A percentile compares a stretch with the other conserved stretches of the same genome.
These are phyloP conservation scores for Chrysaora quinquecirrha DNA, from an alignment of 30 jellyfish, hydroid and myxozoan genomes.

Conservation along the genomic window DNA sequence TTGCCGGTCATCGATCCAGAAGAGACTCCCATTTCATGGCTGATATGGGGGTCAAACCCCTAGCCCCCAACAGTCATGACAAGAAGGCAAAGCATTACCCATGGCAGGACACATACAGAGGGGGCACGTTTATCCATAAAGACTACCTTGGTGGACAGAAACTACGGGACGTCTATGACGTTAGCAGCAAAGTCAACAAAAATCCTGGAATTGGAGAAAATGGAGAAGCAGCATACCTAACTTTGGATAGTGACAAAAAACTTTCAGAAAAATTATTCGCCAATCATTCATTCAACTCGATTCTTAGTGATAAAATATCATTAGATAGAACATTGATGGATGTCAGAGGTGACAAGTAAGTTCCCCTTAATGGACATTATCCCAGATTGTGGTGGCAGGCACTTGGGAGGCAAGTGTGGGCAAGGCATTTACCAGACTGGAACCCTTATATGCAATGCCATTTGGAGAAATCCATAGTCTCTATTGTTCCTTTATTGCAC, in stretches of 20 bases:
- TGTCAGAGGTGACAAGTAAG: constrained; percentile 94
- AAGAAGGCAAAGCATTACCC: constrained; percentile 88
- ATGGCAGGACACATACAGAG: constrained; percentile 74
- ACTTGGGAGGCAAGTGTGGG: too few species aligned
- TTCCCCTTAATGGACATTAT: too few species aligned
- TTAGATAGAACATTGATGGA: constrained; percentile 86
- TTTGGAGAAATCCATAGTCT: too few species aligned
- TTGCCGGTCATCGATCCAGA: constrained; percentile 60
- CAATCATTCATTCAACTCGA: constrained; percentile 94
- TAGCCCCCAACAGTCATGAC: constrained; percentile 91
- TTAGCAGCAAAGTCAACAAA: constrained; percentile 64
- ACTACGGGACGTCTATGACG: constrained; percentile 81
- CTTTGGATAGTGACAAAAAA: constrained; percentile 68
- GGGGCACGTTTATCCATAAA: constrained; percentile 16
- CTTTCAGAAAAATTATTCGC: constrained; percentile 85
- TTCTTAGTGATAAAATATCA: constrained; percentile 90
- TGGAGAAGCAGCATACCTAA: constrained; percentile 88
- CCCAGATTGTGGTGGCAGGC: too few species aligned
- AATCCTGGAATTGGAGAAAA: constrained; percentile 94
- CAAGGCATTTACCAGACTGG: too few species aligned
- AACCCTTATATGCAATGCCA: too few species aligned
- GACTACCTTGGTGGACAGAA: constrained; percentile 20
- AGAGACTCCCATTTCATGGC: constrained; percentile 91
- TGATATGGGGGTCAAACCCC: constrained; percentile 80
- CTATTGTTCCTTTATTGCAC: too few species aligned